A percentile compares a stretch with the other conserved stretches of the same genome.
phyloP scores from a whole-genome alignment of 2,797 vertebrate genomes.

The Aldrovandia affinis region DNA sequence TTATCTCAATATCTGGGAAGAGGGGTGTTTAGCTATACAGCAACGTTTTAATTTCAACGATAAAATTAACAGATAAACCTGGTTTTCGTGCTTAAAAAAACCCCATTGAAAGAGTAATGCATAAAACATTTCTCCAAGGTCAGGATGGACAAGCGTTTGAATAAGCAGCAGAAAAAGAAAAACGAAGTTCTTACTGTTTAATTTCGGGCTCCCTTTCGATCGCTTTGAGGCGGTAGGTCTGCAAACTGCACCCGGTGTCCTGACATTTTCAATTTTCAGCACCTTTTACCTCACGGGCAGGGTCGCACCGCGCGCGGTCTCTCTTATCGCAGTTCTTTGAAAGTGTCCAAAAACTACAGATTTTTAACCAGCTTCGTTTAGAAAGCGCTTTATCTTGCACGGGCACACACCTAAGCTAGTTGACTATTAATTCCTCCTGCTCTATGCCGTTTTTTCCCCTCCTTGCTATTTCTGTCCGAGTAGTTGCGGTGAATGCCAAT shows the following conservation, averaged over 20 bases:
- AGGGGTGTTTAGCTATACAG: background rate
- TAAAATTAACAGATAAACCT: background rate
- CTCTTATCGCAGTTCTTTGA: conserved; percentile 27
- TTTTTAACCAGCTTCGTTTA: conserved; percentile 17
- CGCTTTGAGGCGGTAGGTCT: conserved; percentile 68
- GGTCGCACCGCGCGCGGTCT: conserved; percentile 19
- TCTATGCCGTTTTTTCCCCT: conserved; percentile 45
- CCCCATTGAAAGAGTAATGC: background rate
- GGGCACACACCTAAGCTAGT: background rate
- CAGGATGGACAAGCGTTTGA: conserved; percentile 29
- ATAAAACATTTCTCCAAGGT: conserved; percentile 33
- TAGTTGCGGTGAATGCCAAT: conserved; percentile 41
- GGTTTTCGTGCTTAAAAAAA: background rate
- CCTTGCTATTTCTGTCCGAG: conserved; percentile 37
- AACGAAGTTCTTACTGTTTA: conserved; percentile 69
- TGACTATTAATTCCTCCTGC: conserved; percentile 15
- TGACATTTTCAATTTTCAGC: conserved; percentile 66
- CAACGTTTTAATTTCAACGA: background rate
- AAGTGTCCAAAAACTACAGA: conserved; percentile 60
- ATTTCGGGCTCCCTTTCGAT: conserved; percentile 68
- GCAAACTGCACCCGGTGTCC: conserved; percentile 82
- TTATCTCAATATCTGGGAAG: background rate
- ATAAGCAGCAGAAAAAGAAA: background rate
- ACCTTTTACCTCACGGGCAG: conserved; percentile 35
- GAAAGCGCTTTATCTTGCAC: conserved; percentile 30